Conservation (phyloP, 1,140 invertebrate genomes). For the Augochlora pura region DNA sequence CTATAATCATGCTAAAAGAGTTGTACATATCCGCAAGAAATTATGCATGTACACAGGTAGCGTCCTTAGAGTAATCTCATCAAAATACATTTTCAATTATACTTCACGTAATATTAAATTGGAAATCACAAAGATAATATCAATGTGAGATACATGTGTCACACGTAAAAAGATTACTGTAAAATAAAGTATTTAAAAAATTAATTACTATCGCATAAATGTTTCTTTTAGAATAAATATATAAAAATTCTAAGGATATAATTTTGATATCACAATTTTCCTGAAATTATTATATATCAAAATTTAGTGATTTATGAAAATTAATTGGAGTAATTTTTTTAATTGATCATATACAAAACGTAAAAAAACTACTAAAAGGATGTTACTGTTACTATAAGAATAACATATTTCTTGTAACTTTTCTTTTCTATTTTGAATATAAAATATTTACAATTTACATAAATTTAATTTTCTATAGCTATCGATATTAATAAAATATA, state of each 20-base stretch:
- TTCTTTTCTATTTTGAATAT: background rate
- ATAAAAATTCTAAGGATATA: background rate
- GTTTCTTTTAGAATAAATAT: background rate
- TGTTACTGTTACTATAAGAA: background rate
- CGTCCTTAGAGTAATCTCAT: slow-evolving; percentile 5
- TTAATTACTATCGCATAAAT: slow-evolving; percentile 18
- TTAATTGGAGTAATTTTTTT: background rate
- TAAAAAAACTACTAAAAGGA: background rate
- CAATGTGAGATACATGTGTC: slow-evolving; percentile 17
- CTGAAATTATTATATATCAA: no score
- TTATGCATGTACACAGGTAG: slow-evolving; percentile 15
- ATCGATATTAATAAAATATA: background rate
- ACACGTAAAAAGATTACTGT: slow-evolving; percentile 10
- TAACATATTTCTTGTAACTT: background rate
- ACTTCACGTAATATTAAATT: slow-evolving; percentile 8
- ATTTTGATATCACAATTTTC: no score
- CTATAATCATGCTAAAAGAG: slow-evolving; percentile 10
- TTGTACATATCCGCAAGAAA: slow-evolving; percentile 18
- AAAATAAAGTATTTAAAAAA: slow-evolving; percentile 20
- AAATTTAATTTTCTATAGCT: background rate
- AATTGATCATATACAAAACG: background rate
- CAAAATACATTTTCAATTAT: slow-evolving; percentile 13
- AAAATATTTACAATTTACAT: background rate
- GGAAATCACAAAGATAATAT: background rate
- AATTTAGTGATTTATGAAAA: background rate